phyloP scores from a whole-genome alignment of 2,113 vertebrate species.

The Chloropsis hardwickii region DNA sequence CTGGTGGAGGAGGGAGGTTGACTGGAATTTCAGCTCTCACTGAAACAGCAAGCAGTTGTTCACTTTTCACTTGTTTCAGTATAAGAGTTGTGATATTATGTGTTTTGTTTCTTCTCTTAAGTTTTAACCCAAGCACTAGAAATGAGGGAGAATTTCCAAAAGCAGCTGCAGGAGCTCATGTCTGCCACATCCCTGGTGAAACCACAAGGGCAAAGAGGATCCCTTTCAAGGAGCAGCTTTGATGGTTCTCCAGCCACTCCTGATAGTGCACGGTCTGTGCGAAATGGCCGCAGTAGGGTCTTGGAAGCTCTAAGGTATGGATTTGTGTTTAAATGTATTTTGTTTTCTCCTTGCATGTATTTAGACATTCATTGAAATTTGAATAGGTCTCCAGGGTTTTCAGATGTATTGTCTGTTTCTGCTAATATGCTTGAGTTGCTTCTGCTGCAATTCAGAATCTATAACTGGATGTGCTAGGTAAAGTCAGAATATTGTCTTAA shows the following conservation, averaged over 20 bases:
- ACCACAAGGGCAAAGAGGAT: constrained; percentile 77
- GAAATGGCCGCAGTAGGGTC: constrained; percentile 82
- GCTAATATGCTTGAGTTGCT: not conserved
- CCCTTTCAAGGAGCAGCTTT: constrained; percentile 73
- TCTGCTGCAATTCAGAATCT: not conserved
- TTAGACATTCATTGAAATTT: not conserved
- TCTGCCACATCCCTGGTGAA: constrained; percentile 87
- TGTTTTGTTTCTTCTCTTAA: constrained; percentile 25
- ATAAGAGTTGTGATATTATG: not conserved
- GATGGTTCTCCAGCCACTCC: constrained; percentile 78
- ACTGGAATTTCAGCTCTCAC: not conserved
- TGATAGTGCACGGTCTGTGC: constrained; percentile 69
- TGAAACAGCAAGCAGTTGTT: not conserved
- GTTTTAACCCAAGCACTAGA: constrained; percentile 86
- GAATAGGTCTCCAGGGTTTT: not conserved
- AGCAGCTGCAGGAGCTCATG: constrained; percentile 96
- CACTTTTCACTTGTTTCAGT: not conserved
- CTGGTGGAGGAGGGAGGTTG: not conserved
- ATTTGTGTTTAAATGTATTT: not conserved
- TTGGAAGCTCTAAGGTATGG: constrained; percentile 89
- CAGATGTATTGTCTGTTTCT: not conserved
- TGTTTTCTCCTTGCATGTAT: not conserved
- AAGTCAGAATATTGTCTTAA: not conserved
- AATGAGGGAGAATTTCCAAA: constrained; percentile 93
- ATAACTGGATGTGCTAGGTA: not conserved